phyloP scores from a whole-genome alignment of 2,888 invertebrate genomes.

The Tachina lurida region DNA sequence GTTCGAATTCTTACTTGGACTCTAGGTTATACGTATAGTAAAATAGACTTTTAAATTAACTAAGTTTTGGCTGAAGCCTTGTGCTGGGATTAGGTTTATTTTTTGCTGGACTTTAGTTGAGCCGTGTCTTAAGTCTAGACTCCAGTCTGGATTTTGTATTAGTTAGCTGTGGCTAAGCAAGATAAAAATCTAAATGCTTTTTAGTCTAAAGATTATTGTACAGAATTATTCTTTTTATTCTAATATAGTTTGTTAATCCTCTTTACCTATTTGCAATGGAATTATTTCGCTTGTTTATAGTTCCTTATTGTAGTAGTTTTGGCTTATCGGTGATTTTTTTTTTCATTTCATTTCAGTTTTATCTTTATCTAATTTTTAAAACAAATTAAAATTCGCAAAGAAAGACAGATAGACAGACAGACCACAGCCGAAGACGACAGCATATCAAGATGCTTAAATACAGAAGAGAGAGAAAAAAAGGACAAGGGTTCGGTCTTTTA shows the following conservation, averaged over 20 bases:
- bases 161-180: too few species aligned
- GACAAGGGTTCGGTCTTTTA: slow-evolving; percentile 15
- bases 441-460: slow-evolving; percentile 54
- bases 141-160: too few species aligned
- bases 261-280: background rate
- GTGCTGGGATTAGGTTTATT: too few species aligned
- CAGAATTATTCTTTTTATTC: background rate
- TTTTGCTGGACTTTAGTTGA: too few species aligned
- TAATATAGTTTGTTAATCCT: background rate
- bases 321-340: slow-evolving; percentile 54
- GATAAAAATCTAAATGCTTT: too few species aligned
- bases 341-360: slow-evolving; percentile 22
- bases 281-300: slow-evolving; percentile 9
- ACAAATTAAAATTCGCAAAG: slow-evolving; percentile 65
- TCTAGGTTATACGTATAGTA: too few species aligned
- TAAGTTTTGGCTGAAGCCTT: too few species aligned
- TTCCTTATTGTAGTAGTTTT: slow-evolving; percentile 7
- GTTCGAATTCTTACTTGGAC: too few species aligned
- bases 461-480: slow-evolving; percentile 2
- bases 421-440: slow-evolving; percentile 43
- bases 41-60: too few species aligned
- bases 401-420: background rate
- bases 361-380: slow-evolving; percentile 65
- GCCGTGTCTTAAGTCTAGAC: too few species aligned
- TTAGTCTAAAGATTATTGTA: background rate